Conservation (phyloP, 2,113 vertebrate species). For the Ptychochromis oligacanthus region DNA sequence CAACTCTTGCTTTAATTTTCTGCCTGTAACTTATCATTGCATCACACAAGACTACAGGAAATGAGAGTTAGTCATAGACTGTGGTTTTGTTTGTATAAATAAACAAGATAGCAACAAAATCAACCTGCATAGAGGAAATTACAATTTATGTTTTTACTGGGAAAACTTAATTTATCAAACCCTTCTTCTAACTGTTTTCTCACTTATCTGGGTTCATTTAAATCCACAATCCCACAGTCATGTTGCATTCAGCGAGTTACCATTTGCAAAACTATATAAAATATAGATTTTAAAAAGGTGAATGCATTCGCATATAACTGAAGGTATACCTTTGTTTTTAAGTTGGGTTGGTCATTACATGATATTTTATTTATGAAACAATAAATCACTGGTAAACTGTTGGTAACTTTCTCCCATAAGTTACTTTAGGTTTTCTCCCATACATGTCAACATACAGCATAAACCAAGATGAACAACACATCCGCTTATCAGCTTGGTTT, state of each 20-base stretch:
- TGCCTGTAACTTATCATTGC: slow-evolving; percentile 32
- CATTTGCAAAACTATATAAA: not conserved
- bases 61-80: slow-evolving; percentile 30
- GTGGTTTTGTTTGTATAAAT: slow-evolving; percentile 35
- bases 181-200: not conserved
- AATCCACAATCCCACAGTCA: not conserved
- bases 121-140: slow-evolving; percentile 27
- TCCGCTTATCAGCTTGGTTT: not conserved
- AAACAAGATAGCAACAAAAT: slow-evolving; percentile 14
- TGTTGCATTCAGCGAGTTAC: not conserved
- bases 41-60: slow-evolving; percentile 29
- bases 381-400: not conserved
- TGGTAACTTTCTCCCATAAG: too few relatives aligned
- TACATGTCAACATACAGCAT: not conserved
- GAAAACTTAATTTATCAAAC: not conserved
- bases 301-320: not conserved
- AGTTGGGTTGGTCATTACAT: not conserved
- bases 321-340: not conserved
- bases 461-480: not conserved
- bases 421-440: not conserved
- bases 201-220: not conserved
- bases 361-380: not conserved
- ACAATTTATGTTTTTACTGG: not conserved
- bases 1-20: slow-evolving; percentile 41
- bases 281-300: not conserved